These are phyloP conservation scores for Chloropsis hardwickii DNA, from an alignment of 2,113 vertebrate genomes.

Conservation along the genomic window DNA sequence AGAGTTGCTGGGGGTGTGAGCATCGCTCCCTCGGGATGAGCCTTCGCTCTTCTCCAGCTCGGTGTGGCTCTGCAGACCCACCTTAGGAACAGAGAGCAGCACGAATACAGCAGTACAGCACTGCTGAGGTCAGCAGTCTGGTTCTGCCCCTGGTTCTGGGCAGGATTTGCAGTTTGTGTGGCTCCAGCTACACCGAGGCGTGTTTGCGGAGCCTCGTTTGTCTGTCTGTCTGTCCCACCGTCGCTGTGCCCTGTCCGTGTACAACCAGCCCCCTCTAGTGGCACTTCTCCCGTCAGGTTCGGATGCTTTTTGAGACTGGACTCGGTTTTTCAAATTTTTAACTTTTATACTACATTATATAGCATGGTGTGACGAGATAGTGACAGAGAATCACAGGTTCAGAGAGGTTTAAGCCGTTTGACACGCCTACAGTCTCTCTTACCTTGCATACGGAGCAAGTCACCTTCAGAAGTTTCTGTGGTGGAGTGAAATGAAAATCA, in stretches of 20 bases:
- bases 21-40: not conserved
- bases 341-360: fast-evolving
- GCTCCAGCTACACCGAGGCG: not conserved
- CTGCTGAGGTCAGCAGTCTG: fast-evolving
- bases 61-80: fast-evolving
- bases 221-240: fast-evolving
- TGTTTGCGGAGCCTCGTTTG: not conserved
- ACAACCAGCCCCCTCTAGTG: slow-evolving; percentile 22
- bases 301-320: fast-evolving
- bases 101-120: fast-evolving
- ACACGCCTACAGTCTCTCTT: not conserved
- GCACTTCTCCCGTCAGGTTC: fast-evolving
- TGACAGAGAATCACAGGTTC: not conserved
- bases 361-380: not conserved
- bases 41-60: not conserved
- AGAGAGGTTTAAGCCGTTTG: not conserved
- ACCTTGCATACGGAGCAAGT: not conserved
- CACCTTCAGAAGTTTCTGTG: not conserved
- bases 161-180: not conserved
- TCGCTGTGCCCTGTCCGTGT: fast-evolving
- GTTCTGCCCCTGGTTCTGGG: not conserved
- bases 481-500: not conserved
- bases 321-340: fast-evolving
- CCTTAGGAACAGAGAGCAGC: not conserved
- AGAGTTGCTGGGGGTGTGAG: fast-evolving